A percentile compares a stretch with the other conserved stretches of the same genome.
These are phyloP conservation scores for Heliothis peltigera DNA, from an alignment of 2,888 invertebrate genomes.

Conservation along the genomic window DNA sequence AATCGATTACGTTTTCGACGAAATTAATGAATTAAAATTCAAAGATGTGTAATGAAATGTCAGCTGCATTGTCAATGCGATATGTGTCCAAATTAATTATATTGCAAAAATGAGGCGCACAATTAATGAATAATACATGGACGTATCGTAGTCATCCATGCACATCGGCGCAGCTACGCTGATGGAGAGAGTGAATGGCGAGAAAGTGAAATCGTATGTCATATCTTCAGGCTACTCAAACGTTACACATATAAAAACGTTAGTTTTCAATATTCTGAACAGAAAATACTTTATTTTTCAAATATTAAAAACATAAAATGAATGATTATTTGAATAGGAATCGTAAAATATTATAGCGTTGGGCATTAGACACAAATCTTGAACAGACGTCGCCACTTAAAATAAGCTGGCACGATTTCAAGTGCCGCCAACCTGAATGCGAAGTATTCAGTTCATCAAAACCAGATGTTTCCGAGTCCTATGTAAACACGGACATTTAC, in stretches of 20 bases:
- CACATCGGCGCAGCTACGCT: constrained; percentile 67
- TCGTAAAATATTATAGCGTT: constrained; percentile 76
- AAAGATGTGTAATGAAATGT: constrained; percentile 52
- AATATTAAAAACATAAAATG: constrained; percentile 52
- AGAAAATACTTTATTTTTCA: constrained; percentile 26
- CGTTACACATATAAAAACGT: constrained; percentile 19
- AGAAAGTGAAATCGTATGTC: constrained; percentile 77
- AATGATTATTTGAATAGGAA: constrained; percentile 74
- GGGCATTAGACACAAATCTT: constrained; percentile 84
- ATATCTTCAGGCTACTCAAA: constrained; percentile 49
- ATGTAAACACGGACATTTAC: constrained; percentile 80
- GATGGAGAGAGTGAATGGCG: constrained; percentile 75
- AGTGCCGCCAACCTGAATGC: constrained; percentile 87
- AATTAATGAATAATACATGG: constrained; percentile 74
- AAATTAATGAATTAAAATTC: constrained; percentile 50
- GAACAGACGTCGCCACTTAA: constrained; percentile 87
- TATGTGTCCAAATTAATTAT: constrained; percentile 59
- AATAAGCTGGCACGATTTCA: constrained; percentile 89
- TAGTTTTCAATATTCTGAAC: constrained; percentile 1
- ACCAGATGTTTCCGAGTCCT: constrained; percentile 85
- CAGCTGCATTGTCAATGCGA: constrained; percentile 51
- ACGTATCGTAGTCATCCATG: constrained; percentile 69
- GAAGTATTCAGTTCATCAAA: constrained; percentile 88
- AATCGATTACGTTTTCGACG: constrained; percentile 28
- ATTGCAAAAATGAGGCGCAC: constrained; percentile 57